phyloP scores from a whole-genome alignment of 1,140 invertebrate species.

The Pseudomyrmex dendroicus region DNA sequence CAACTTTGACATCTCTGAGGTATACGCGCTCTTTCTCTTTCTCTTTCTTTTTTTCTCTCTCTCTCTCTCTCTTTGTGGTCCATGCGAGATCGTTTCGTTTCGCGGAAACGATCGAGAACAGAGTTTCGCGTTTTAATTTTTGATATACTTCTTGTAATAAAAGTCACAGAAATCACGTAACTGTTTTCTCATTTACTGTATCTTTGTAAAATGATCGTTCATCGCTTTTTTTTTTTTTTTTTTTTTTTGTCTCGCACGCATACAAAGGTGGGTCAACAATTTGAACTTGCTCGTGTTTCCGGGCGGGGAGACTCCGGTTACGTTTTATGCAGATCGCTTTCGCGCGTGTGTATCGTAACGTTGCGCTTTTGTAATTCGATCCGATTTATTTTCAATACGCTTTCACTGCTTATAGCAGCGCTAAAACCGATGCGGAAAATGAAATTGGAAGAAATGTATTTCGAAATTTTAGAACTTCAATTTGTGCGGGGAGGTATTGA shows the following conservation, averaged over 20 bases:
- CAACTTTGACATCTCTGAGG: slow-evolving; percentile 84
- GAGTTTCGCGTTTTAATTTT: neutral
- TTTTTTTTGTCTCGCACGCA: neutral
- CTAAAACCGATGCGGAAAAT: neutral
- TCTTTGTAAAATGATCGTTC: neutral
- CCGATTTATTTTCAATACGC: neutral
- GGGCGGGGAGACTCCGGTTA: neutral
- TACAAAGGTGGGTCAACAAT: slow-evolving; percentile 2
- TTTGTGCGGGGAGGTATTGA: no score
- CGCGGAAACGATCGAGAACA: neutral
- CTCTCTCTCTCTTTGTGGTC: no score
- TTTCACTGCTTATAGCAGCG: neutral
- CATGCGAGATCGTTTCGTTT: neutral
- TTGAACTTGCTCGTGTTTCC: neutral
- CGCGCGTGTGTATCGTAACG: neutral
- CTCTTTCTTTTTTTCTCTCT: no score
- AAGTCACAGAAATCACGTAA: neutral
- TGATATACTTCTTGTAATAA: neutral
- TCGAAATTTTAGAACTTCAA: no score
- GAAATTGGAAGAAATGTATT: no score
- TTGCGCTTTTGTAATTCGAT: neutral
- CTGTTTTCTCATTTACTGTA: neutral
- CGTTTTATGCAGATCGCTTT: neutral
- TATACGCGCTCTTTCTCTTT: slow-evolving; percentile 60
- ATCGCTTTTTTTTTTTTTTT: neutral